Conservation (phyloP, 2,113 vertebrate species). For the Erinaceus europaeus region DNA sequence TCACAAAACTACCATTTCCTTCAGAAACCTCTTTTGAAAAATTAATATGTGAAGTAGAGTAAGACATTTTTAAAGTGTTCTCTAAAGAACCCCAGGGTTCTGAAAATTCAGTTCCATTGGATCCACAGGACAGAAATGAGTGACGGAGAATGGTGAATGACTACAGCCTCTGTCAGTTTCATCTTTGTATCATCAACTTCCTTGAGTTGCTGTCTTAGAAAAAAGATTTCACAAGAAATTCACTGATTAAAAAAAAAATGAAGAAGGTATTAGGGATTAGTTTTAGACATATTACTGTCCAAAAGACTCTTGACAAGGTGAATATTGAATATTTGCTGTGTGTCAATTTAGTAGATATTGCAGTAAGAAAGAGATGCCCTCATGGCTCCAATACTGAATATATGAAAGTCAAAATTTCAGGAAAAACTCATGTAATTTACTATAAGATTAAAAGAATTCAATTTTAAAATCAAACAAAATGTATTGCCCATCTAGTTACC, state of each 20-base stretch:
- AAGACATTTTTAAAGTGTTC: background rate
- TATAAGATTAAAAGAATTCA: background rate
- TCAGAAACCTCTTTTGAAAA: background rate
- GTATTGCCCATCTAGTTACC: background rate
- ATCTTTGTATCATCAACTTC: background rate
- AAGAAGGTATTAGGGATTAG: background rate
- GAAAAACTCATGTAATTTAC: background rate
- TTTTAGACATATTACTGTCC: background rate
- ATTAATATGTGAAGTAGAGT: background rate
- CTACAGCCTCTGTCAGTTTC: background rate
- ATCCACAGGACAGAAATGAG: background rate
- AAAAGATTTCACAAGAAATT: background rate
- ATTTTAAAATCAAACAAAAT: no score
- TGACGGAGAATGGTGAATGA: fast-evolving
- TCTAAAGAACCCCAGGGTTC: background rate
- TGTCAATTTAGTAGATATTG: background rate
- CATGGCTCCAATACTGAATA: background rate
- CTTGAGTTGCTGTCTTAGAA: background rate
- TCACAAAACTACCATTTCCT: background rate
- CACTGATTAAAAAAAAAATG: background rate
- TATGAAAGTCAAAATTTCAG: background rate
- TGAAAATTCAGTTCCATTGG: background rate
- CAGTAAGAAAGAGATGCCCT: background rate
- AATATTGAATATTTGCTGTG: background rate
- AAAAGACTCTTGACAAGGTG: background rate